A percentile compares a stretch with the other conserved stretches of the same genome.
These are phyloP conservation scores for Antrozous pallidus DNA, from an alignment of 2,797 vertebrate species.

Conservation along the genomic window DNA sequence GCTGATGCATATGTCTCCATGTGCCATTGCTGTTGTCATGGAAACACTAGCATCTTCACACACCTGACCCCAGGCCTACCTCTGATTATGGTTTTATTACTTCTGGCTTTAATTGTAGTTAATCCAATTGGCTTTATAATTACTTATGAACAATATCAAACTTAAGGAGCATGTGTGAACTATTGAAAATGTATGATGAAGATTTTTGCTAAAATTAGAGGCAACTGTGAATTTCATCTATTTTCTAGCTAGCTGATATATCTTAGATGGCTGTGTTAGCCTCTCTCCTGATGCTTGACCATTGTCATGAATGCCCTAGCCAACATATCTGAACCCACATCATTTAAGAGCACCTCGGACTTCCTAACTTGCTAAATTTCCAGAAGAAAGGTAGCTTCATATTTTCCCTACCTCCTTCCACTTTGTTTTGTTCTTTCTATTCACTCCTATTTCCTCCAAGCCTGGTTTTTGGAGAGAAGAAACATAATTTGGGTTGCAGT, in stretches of 20 bases:
- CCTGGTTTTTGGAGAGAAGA: not conserved
- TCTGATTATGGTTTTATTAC: not conserved
- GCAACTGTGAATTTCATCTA: not conserved
- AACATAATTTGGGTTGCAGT: not conserved
- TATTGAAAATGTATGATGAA: not conserved
- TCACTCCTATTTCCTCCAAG: not conserved
- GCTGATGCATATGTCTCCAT: not conserved
- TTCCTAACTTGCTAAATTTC: not conserved
- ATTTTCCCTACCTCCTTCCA: not conserved
- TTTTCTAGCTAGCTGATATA: not conserved
- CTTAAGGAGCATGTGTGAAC: not conserved
- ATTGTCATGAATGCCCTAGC: not conserved
- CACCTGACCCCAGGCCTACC: not conserved
- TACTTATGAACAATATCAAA: constrained; percentile 30
- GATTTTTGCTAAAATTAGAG: not conserved
- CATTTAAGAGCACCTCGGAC: not conserved
- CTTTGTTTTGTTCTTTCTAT: not conserved
- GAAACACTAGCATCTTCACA: not conserved
- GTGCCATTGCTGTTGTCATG: not conserved
- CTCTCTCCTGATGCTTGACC: not conserved
- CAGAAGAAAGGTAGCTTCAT: not conserved
- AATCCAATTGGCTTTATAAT: not conserved
- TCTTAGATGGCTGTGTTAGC: not conserved
- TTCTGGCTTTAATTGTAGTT: not conserved
- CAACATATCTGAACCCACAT: not conserved